Conservation (phyloP, 2,888 invertebrate genomes). For the Pollenia labialis region DNA sequence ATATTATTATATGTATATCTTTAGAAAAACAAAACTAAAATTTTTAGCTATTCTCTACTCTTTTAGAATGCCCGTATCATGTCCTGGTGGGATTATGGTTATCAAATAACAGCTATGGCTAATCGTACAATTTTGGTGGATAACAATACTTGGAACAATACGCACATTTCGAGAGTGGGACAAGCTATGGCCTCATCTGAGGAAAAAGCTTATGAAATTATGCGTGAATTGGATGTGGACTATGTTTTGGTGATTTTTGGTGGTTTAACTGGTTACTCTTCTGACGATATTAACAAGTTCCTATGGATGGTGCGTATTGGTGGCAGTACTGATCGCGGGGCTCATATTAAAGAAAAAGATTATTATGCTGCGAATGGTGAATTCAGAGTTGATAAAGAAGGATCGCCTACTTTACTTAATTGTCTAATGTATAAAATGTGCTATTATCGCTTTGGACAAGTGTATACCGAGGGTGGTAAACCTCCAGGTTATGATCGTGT, state of each 20-base stretch:
- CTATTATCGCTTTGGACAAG: slow-evolving; percentile 97
- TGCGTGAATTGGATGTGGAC: slow-evolving; percentile 98
- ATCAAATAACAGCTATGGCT: slow-evolving; percentile 99
- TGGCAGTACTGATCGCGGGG: slow-evolving; percentile 96
- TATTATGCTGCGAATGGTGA: slow-evolving; percentile 98
- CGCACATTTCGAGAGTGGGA: slow-evolving; percentile 98
- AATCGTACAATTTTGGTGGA: slow-evolving; percentile 98
- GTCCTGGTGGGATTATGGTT: slow-evolving; percentile 99
- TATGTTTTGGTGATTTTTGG: slow-evolving; percentile 99
- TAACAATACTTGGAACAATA: slow-evolving; percentile 99
- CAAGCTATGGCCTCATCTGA: slow-evolving; percentile 99
- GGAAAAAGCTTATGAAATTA: slow-evolving; percentile 98
- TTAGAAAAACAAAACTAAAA: not conserved
- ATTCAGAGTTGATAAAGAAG: slow-evolving; percentile 97
- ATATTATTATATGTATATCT: not conserved
- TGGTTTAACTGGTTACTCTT: slow-evolving; percentile 98
- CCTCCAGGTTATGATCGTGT: slow-evolving; percentile 98
- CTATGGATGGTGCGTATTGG: slow-evolving; percentile 99
- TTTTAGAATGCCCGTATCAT: slow-evolving; percentile 95
- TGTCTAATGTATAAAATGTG: slow-evolving; percentile 99
- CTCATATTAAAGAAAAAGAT: slow-evolving; percentile 97
- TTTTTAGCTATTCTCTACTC: not conserved
- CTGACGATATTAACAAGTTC: slow-evolving; percentile 99
- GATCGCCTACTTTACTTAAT: slow-evolving; percentile 95
- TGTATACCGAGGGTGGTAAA: slow-evolving; percentile 97